These are phyloP conservation scores for Epizoanthus scotinus DNA, from an alignment of 92 coral and sea anemone genomes.

Conservation along the genomic window DNA sequence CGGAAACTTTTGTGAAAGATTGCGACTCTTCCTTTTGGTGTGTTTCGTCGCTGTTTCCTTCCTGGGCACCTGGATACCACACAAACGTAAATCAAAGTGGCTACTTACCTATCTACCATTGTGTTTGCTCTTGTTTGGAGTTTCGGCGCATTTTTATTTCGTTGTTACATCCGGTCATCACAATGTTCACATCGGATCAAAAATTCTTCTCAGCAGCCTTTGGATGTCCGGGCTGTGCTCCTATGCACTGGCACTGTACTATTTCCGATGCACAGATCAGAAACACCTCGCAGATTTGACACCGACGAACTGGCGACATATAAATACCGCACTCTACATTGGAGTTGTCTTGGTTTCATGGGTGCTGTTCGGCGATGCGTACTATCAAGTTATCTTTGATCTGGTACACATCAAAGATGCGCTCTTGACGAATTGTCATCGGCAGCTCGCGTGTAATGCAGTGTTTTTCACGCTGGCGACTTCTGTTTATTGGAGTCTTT, in stretches of 20 bases:
- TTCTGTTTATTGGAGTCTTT: conserved; percentile 62
- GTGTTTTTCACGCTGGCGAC: conserved; percentile 49
- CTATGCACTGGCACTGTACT: conserved; percentile 44
- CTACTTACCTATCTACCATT: conserved; percentile 46
- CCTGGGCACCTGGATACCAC: conserved; percentile 57
- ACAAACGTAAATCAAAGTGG: conserved; percentile 59
- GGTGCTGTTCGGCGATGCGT: conserved; percentile 57
- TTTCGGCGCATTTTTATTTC: conserved; percentile 57
- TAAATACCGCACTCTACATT: conserved; percentile 39
- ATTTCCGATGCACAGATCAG: conserved; percentile 47
- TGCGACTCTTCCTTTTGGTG: conserved; percentile 8
- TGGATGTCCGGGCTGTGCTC: conserved; percentile 53
- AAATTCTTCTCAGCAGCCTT: conserved; percentile 53
- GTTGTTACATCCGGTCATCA: conserved; percentile 34
- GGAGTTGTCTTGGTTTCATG: conserved; percentile 52
- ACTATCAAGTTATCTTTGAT: conserved; percentile 61
- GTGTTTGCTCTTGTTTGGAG: conserved; percentile 50
- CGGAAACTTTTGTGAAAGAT: not conserved
- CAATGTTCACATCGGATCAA: conserved; percentile 49
- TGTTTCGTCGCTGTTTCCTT: conserved; percentile 53
- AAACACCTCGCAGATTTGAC: conserved; percentile 46
- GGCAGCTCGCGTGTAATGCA: conserved; percentile 30
- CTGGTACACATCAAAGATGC: conserved; percentile 57
- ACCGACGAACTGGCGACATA: conserved; percentile 34
- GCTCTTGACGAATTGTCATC: conserved; percentile 40